phyloP scores from a whole-genome alignment of 53 echinoderm and acorn worm species.

The Mesocentrotus franciscanus region DNA sequence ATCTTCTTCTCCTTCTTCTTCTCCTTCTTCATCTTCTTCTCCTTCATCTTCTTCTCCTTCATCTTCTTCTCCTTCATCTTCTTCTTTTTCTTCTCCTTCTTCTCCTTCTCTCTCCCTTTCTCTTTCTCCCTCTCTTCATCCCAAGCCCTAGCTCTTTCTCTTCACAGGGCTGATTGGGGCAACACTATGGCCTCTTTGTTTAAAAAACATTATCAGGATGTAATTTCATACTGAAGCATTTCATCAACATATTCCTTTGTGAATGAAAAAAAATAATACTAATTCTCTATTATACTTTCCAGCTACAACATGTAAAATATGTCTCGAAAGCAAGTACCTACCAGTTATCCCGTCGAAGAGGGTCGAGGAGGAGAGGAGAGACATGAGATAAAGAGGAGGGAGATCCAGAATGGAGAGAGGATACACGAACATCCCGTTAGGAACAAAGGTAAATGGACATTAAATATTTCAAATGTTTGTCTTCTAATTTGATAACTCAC shows the following conservation, averaged over 20 bases:
- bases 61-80: too few relatives aligned
- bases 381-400: background rate
- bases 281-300: background rate
- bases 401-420: background rate
- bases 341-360: background rate
- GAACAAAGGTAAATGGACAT: background rate
- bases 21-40: background rate
- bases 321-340: constrained; percentile 31
- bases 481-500: too few relatives aligned
- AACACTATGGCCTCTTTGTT: background rate
- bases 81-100: too few relatives aligned
- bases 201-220: background rate
- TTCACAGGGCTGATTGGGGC: background rate
- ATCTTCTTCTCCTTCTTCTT: too few relatives aligned
- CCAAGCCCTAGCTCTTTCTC: background rate
- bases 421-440: background rate
- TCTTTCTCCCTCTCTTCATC: background rate
- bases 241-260: background rate
- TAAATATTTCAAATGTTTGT: background rate
- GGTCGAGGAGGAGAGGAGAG: background rate
- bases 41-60: background rate
- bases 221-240: background rate
- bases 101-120: background rate
- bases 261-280: background rate
- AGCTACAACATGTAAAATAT: background rate